Evolutionary conservation across 2,797 vertebrate genomes (phyloP).

Genomic region (Leuciscus waleckii): DNA sequence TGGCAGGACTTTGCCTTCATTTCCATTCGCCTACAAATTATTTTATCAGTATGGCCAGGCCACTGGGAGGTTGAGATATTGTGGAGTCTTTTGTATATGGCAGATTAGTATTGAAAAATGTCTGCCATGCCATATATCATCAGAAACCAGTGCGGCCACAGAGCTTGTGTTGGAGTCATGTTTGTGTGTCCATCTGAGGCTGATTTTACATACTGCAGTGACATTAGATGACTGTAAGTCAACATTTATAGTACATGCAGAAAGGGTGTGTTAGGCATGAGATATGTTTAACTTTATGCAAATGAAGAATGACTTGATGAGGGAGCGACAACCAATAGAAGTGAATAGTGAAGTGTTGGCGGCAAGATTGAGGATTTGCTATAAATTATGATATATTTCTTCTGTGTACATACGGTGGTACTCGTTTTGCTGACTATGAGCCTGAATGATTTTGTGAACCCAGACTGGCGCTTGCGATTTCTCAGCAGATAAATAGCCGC

Average conservation of each 20-base stretch:
- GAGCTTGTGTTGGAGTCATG: constrained; percentile 22
- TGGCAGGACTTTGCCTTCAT: constrained; percentile 39
- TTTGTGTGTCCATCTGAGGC: constrained; percentile 41
- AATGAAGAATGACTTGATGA: too few relatives aligned
- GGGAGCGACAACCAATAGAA: too few relatives aligned
- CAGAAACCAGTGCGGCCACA: constrained; percentile 34
- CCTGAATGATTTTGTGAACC: too few relatives aligned
- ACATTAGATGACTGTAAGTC: not conserved
- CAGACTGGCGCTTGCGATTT: too few relatives aligned
- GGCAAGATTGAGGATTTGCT: too few relatives aligned
- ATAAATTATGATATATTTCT: too few relatives aligned
- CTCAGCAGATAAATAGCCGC: too few relatives aligned
- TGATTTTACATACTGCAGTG: constrained; percentile 9
- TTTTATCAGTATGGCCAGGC: constrained; percentile 23
- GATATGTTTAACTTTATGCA: too few relatives aligned
- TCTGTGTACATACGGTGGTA: too few relatives aligned
- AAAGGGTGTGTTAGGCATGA: not conserved
- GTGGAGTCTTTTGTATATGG: constrained; percentile 51
- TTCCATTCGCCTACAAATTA: constrained; percentile 48
- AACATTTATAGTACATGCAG: not conserved
- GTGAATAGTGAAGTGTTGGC: too few relatives aligned
- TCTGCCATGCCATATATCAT: constrained; percentile 56
- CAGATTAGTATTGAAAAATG: constrained; percentile 63
- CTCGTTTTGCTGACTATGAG: too few relatives aligned
- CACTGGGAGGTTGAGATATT: constrained; percentile 44